These are phyloP conservation scores for Caenorhabditis becei DNA, from an alignment of 2,888 invertebrate genomes.

Conservation along the genomic window DNA sequence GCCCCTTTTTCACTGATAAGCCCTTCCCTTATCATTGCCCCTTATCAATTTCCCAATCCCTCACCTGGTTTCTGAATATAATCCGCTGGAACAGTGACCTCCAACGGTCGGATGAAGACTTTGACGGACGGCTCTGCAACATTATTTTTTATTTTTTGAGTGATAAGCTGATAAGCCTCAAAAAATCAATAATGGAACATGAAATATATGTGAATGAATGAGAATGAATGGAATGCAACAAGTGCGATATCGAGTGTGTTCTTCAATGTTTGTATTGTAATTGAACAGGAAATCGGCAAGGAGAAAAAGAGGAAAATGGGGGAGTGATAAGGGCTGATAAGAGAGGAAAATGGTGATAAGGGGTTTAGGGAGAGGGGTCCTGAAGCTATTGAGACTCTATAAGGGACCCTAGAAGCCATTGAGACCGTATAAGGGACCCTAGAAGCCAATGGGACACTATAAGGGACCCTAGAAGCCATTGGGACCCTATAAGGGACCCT, in stretches of 20 bases:
- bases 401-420: too few relatives aligned
- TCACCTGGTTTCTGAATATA: slow-evolving; percentile 45
- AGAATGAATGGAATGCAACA: too few relatives aligned
- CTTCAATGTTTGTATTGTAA: slow-evolving; percentile 54
- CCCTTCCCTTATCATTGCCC: background rate
- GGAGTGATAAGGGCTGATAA: background rate
- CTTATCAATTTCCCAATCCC: background rate
- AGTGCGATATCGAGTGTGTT: too few relatives aligned
- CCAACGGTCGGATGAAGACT: slow-evolving; percentile 69
- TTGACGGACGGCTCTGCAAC: slow-evolving; percentile 58
- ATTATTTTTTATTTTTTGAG: too few relatives aligned
- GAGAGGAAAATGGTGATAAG: background rate
- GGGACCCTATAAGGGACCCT: too few relatives aligned
- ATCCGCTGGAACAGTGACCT: slow-evolving; percentile 68
- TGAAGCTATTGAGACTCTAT: too few relatives aligned
- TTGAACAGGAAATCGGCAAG: slow-evolving; percentile 44
- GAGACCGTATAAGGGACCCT: too few relatives aligned
- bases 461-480: too few relatives aligned
- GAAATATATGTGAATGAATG: too few relatives aligned
- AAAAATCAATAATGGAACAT: background rate
- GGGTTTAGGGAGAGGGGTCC: slow-evolving; percentile 9
- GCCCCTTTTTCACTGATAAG: too few relatives aligned
- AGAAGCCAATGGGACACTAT: too few relatives aligned
- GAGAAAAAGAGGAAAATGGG: slow-evolving; percentile 5
- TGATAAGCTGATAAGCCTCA: background rate